Conservation (phyloP, 2,888 invertebrate genomes). For the Hypselothyrea guttata region DNA sequence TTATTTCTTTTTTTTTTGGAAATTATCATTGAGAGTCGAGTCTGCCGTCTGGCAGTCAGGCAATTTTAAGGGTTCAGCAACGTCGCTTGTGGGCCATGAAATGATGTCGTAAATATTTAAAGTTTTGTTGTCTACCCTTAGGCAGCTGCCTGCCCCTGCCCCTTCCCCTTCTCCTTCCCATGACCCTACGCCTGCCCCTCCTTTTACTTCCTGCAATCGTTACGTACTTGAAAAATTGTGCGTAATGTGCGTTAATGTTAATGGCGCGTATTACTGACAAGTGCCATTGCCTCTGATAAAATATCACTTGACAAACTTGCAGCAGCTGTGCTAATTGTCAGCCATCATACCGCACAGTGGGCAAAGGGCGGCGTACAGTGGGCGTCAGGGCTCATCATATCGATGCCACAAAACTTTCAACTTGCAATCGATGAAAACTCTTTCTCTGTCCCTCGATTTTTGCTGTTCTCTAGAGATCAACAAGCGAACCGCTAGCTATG, state of each 20-base stretch:
- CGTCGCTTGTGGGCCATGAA: constrained; percentile 73
- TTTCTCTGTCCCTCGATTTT: background rate
- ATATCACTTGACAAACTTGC: constrained; percentile 38
- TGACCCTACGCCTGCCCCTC: background rate
- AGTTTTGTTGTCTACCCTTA: constrained; percentile 58
- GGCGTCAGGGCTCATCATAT: constrained; percentile 36
- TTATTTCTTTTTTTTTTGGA: constrained; percentile 22
- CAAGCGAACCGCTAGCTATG: constrained; percentile 47
- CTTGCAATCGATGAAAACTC: constrained; percentile 22
- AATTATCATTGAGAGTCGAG: constrained; percentile 69
- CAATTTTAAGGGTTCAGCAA: constrained; percentile 58
- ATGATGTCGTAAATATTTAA: constrained; percentile 79
- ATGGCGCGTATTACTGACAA: constrained; percentile 79
- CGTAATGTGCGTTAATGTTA: constrained; percentile 78
- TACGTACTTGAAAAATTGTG: constrained; percentile 69
- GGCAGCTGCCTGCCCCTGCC: constrained; percentile 29
- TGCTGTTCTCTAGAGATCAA: constrained; percentile 33
- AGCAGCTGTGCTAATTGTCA: constrained; percentile 61
- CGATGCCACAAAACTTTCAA: constrained; percentile 43
- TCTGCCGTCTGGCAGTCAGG: constrained; percentile 18
- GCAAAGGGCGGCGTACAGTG: constrained; percentile 12
- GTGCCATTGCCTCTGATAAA: constrained; percentile 58
- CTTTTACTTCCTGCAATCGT: constrained; percentile 52
- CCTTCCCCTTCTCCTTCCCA: background rate
- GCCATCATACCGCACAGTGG: constrained; percentile 2